phyloP scores from a whole-genome alignment of 2,888 invertebrate species.

The Morpho achilles region DNA sequence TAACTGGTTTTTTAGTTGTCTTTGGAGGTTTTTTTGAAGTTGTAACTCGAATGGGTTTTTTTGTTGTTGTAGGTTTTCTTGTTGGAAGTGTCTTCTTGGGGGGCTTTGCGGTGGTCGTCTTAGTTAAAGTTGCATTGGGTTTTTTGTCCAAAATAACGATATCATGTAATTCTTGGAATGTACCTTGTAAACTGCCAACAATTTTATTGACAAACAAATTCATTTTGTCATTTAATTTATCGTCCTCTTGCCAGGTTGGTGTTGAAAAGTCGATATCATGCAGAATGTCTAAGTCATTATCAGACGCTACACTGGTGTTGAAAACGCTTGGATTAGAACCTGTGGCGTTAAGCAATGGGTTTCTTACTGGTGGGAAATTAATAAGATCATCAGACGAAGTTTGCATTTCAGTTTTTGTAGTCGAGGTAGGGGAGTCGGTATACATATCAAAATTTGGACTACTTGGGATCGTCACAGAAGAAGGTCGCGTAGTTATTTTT shows the following conservation, averaged over 20 bases:
- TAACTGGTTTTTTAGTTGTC: conserved; percentile 66
- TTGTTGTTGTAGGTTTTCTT: conserved; percentile 67
- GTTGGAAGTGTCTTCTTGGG: conserved; percentile 46
- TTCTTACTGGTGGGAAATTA: conserved; percentile 91
- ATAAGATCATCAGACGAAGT: conserved; percentile 85
- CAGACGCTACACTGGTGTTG: conserved; percentile 73
- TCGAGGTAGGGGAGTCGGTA: conserved; percentile 55
- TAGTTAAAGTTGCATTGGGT: conserved; percentile 53
- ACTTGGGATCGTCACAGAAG: conserved; percentile 37
- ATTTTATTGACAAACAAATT: conserved; percentile 90
- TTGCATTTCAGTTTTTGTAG: conserved; percentile 76
- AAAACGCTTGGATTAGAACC: conserved; percentile 69
- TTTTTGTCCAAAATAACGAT: conserved; percentile 80
- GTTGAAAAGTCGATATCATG: conserved; percentile 85
- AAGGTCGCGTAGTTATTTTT: conserved; percentile 41
- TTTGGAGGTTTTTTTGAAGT: conserved; percentile 52
- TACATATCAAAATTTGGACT: conserved; percentile 49
- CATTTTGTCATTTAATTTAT: conserved; percentile 87
- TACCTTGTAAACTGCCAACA: conserved; percentile 89
- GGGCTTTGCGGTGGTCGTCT: conserved; percentile 61
- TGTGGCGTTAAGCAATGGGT: conserved; percentile 88
- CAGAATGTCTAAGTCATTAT: conserved; percentile 69
- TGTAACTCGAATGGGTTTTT: conserved; percentile 58
- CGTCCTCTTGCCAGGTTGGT: conserved; percentile 87
- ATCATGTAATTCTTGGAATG: conserved; percentile 89